A percentile compares a stretch with the other conserved stretches of the same genome.
phyloP scores from a whole-genome alignment of 1,140 invertebrate species.

The Amphibalanus amphitrite region DNA sequence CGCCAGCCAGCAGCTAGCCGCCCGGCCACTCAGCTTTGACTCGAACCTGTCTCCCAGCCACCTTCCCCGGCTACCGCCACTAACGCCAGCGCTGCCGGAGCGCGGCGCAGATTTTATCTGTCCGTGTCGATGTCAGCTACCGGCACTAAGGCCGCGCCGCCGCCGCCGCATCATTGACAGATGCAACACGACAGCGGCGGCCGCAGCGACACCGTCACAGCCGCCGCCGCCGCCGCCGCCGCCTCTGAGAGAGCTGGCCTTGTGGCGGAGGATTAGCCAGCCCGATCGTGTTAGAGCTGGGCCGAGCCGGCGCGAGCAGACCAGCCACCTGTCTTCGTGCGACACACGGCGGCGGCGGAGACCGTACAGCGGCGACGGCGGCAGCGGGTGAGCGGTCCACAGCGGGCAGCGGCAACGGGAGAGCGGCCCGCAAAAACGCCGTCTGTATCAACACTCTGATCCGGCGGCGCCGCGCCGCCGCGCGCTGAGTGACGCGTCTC shows the following conservation, averaged over 20 bases:
- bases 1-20: too few species aligned
- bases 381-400: too few species aligned
- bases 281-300: background rate
- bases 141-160: too few species aligned
- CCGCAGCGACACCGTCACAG: background rate
- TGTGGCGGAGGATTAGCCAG: background rate
- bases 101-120: background rate
- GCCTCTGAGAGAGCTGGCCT: background rate
- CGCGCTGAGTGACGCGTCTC: background rate
- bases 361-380: too few species aligned
- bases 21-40: too few species aligned
- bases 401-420: background rate
- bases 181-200: background rate
- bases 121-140: background rate
- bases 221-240: too few species aligned
- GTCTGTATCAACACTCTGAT: background rate
- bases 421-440: background rate
- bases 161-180: background rate
- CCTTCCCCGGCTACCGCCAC: too few species aligned
- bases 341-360: background rate
- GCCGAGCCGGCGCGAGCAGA: background rate
- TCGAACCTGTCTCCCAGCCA: too few species aligned
- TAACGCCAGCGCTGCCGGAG: too few species aligned
- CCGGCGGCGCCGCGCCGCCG: too few species aligned
- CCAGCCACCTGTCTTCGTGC: background rate